Conservation (phyloP, 2,797 vertebrate species). For the Emys orbicularis region DNA sequence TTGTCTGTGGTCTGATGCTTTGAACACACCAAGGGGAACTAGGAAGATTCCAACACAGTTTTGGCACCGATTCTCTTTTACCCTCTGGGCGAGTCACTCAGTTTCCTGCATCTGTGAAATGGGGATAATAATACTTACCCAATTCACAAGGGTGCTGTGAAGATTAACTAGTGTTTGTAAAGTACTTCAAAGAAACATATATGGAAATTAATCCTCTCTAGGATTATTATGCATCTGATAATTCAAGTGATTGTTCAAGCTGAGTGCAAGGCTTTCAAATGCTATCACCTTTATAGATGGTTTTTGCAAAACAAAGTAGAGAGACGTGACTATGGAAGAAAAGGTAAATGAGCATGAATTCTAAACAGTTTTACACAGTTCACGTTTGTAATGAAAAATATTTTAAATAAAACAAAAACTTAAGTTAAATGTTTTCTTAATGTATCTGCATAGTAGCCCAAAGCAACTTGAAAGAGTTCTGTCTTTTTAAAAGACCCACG, state of each 20-base stretch:
- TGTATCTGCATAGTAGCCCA: background rate
- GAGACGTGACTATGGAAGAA: conserved; percentile 49
- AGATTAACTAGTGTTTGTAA: conserved; percentile 20
- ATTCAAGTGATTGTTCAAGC: conserved; percentile 70
- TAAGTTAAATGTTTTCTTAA: conserved; percentile 28
- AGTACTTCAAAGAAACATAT: background rate
- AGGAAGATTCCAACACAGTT: background rate
- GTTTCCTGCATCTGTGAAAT: background rate
- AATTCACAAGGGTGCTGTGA: background rate
- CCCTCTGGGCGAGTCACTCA: background rate
- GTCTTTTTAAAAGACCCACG: background rate
- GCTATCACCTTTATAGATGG: background rate
- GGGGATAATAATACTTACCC: background rate
- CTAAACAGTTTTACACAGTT: conserved; percentile 57
- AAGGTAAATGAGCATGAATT: conserved; percentile 33
- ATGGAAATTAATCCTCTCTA: conserved; percentile 35
- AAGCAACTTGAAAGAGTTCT: conserved; percentile 32
- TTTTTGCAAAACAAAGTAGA: background rate
- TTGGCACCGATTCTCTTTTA: accelerated
- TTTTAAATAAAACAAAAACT: background rate
- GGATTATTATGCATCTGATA: conserved; percentile 69
- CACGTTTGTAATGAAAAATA: conserved; percentile 71
- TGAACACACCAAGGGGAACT: too few relatives aligned
- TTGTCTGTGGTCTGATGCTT: background rate
- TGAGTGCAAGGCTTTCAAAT: conserved; percentile 53